Conservation (phyloP, 2,113 vertebrate genomes). For the Myanophis thanlyinensis region DNA sequence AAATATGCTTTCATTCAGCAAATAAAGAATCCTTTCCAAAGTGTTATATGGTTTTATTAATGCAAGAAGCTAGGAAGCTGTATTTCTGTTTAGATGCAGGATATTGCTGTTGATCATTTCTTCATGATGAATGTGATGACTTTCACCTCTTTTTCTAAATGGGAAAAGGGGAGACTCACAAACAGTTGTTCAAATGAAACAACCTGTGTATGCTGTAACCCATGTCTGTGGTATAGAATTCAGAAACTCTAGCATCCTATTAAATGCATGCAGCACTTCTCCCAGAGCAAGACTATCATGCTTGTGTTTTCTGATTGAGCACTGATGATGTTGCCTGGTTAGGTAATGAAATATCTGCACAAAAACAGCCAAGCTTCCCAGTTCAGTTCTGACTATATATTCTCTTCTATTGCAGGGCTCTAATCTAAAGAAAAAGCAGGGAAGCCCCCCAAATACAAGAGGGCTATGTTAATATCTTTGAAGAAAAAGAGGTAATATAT, state of each 20-base stretch:
- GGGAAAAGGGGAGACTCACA: not conserved
- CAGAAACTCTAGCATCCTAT: not conserved
- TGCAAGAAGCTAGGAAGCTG: constrained; percentile 20
- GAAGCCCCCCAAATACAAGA: not conserved
- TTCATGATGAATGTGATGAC: constrained; percentile 34
- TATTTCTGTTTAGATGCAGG: constrained; percentile 29
- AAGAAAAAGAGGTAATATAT: not conserved
- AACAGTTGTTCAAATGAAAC: not conserved
- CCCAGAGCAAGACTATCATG: not conserved
- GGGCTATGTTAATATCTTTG: not conserved
- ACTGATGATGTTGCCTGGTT: not conserved
- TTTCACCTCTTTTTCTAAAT: not conserved
- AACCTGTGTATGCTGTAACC: not conserved
- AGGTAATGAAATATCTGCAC: not conserved
- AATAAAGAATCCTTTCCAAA: constrained; percentile 45
- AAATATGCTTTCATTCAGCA: constrained; percentile 39
- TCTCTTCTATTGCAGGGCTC: not conserved
- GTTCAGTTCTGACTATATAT: not conserved
- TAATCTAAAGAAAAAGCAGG: not conserved
- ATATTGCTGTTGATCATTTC: constrained; percentile 27
- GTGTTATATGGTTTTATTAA: constrained; percentile 39
- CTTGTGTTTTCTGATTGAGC: not conserved
- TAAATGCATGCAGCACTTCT: not conserved
- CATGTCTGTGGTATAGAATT: not conserved
- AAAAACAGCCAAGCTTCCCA: not conserved